These are phyloP conservation scores for Lochmaea capreae DNA, from an alignment of 2,888 invertebrate species.

Conservation along the genomic window DNA sequence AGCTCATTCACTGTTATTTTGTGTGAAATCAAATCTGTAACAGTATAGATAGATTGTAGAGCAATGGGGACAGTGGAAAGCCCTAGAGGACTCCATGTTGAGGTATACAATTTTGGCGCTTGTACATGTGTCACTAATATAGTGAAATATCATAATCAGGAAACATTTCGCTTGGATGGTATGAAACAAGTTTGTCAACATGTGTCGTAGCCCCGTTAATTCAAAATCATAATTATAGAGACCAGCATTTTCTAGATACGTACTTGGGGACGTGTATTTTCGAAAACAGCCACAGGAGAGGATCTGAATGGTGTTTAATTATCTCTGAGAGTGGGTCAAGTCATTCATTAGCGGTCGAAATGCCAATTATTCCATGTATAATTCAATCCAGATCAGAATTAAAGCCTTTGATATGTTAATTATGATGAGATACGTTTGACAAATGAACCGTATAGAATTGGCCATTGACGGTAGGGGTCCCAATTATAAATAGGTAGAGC, in stretches of 20 bases:
- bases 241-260: not conserved
- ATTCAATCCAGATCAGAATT: constrained; percentile 56
- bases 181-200: no score
- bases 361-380: constrained; percentile 56
- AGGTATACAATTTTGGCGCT: no score
- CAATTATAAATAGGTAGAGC: constrained; percentile 39
- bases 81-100: no score
- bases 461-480: constrained; percentile 38
- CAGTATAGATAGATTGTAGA: no score
- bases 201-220: no score
- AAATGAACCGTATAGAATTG: constrained; percentile 49
- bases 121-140: no score
- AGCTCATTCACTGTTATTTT: no score
- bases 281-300: constrained; percentile 26
- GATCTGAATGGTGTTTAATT: constrained; percentile 33
- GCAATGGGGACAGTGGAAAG: no score
- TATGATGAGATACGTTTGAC: constrained; percentile 50
- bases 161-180: no score
- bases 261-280: constrained; percentile 8
- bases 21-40: no score
- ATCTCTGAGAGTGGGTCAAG: constrained; percentile 38
- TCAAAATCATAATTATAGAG: constrained; percentile 8
- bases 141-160: no score
- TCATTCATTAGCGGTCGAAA: constrained; percentile 41
- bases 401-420: constrained; percentile 60